These are phyloP conservation scores for Elachura formosa DNA, from an alignment of 2,113 vertebrate genomes.

Conservation along the genomic window DNA sequence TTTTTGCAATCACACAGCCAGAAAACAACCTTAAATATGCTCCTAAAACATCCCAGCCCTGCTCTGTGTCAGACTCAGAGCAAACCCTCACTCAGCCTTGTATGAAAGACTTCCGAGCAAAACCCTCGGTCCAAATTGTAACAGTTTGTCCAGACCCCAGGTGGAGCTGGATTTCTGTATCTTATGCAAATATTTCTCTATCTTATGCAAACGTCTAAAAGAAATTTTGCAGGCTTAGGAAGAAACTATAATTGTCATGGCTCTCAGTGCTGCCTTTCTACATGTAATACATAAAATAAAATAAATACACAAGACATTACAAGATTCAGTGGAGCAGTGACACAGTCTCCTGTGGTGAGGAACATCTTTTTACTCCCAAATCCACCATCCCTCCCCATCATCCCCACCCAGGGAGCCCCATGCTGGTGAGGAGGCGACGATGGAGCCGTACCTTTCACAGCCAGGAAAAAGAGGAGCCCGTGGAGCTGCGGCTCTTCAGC, in stretches of 20 bases:
- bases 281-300: accelerated
- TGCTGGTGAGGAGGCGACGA: accelerated
- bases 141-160: neutral
- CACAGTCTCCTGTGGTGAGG: accelerated
- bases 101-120: accelerated
- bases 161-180: neutral
- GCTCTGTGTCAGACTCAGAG: accelerated
- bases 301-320: accelerated
- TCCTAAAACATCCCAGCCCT: neutral
- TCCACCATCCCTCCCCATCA: accelerated
- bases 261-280: accelerated
- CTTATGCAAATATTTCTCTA: accelerated
- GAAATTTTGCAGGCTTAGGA: neutral
- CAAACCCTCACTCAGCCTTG: neutral
- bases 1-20: neutral
- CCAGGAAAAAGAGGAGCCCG: neutral
- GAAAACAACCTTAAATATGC: neutral
- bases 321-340: accelerated
- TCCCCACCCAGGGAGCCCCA: accelerated
- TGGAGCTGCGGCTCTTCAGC: neutral
- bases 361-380: neutral
- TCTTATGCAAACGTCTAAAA: accelerated
- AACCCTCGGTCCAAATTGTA: neutral
- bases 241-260: accelerated
- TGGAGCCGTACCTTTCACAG: conserved; percentile 9